Evolutionary conservation across 1,140 invertebrate genomes (phyloP).

Genomic region (Berghia stephanieae): DNA sequence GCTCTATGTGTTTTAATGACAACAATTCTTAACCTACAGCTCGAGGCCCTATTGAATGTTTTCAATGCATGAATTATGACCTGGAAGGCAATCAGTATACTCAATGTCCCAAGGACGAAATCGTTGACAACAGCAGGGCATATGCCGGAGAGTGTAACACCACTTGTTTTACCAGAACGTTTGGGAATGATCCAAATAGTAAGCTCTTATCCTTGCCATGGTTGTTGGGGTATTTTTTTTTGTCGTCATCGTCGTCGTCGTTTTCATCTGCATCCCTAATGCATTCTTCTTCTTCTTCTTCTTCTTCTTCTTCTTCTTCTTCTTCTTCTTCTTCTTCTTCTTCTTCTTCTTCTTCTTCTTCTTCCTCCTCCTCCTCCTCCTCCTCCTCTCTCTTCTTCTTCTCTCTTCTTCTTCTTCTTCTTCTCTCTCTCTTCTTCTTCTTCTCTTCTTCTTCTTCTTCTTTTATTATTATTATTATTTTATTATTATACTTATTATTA

Average conservation of each 20-base stretch:
- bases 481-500: background rate
- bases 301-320: background rate
- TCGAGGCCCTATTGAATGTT: constrained; percentile 11
- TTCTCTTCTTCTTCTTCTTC: background rate
- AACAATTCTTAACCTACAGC: background rate
- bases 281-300: too few relatives aligned
- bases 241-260: background rate
- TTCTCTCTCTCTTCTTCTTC: background rate
- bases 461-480: background rate
- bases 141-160: constrained; percentile 29
- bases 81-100: constrained; percentile 17
- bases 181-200: constrained; percentile 22
- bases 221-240: background rate
- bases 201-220: background rate
- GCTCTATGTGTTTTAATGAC: background rate
- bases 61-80: constrained; percentile 24
- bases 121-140: constrained; percentile 4
- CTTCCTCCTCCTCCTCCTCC: background rate
- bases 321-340: background rate
- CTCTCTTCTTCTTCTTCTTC: background rate
- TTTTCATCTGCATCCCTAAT: too few relatives aligned
- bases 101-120: constrained; percentile 30
- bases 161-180: constrained; percentile 26
- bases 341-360: background rate
- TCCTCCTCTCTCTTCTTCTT: background rate